Evolutionary conservation across 2,113 vertebrate genomes (phyloP).

Genomic region (Lanius collurio): DNA sequence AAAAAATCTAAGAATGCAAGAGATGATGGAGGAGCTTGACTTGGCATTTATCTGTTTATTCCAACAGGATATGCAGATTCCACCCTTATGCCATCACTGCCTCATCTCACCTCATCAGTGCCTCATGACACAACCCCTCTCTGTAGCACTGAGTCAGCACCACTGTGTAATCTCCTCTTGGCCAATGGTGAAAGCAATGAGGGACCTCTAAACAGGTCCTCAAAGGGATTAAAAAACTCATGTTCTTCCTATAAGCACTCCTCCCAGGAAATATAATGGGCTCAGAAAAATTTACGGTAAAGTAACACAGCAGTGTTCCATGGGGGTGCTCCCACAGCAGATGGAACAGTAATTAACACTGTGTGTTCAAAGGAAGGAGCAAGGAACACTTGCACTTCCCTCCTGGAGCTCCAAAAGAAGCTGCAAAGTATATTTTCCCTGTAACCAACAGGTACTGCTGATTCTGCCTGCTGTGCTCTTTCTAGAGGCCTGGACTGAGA

Average conservation of each 20-base stretch:
- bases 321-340: not conserved
- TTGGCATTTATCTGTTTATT: not conserved
- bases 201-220: not conserved
- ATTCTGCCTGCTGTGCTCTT: not conserved
- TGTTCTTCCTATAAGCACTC: not conserved
- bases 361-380: not conserved
- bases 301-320: not conserved
- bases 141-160: not conserved
- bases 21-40: not conserved
- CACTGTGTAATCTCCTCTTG: not conserved
- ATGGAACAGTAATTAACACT: not conserved
- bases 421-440: not conserved
- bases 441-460: not conserved
- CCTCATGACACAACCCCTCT: not conserved
- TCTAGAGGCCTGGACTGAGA: not conserved
- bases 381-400: not conserved
- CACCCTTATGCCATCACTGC: not conserved
- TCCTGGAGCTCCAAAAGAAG: not conserved
- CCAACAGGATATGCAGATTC: conserved; percentile 25
- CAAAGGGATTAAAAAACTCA: not conserved
- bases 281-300: not conserved
- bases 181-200: not conserved
- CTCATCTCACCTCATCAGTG: not conserved
- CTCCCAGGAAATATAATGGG: not conserved
- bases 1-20: not conserved